Conservation (phyloP, 2,113 vertebrate species). For the Ochotona curzoniae region DNA sequence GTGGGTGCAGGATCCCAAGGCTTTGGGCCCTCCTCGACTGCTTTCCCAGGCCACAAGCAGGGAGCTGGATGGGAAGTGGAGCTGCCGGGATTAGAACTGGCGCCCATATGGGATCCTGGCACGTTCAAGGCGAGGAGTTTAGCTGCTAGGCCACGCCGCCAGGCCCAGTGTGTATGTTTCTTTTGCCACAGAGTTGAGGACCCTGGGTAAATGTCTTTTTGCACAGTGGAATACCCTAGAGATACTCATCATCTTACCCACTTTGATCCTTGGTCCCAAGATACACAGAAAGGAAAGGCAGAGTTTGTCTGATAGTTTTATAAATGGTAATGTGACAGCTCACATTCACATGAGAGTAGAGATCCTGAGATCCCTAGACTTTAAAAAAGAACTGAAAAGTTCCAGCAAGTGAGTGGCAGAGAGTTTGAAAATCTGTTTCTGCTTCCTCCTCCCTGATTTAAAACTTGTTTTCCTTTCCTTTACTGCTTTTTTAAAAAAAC, state of each 20-base stretch:
- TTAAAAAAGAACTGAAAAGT: background rate
- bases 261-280: slow-evolving; percentile 4
- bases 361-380: background rate
- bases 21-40: no score
- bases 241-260: background rate
- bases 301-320: background rate
- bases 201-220: background rate
- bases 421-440: background rate
- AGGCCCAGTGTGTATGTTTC: slow-evolving; percentile 5
- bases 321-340: background rate
- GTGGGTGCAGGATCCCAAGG: no score
- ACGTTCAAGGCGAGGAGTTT: no score
- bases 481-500: no score
- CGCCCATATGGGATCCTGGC: no score
- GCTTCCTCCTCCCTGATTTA: background rate
- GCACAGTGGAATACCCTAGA: background rate
- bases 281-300: background rate
- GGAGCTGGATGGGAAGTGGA: no score
- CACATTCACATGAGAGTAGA: background rate
- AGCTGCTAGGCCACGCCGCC: no score
- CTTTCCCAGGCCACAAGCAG: no score
- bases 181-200: slow-evolving; percentile 12
- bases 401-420: background rate
- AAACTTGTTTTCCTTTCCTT: no score
- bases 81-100: no score